Conservation (phyloP, 2,888 invertebrate genomes). For the Tridacna crocea region DNA sequence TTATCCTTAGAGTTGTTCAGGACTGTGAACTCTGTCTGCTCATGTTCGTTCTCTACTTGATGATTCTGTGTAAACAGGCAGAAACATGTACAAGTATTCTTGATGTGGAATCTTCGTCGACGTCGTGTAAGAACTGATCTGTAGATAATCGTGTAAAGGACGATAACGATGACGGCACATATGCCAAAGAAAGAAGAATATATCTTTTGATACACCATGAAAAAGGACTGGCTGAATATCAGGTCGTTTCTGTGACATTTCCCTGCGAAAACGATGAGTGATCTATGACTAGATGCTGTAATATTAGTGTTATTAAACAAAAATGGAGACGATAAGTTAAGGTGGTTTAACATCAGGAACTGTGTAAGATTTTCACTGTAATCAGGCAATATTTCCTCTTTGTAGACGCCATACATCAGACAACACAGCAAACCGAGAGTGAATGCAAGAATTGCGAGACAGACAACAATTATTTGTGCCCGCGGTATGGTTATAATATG, state of each 20-base stretch:
- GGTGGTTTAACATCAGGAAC: background rate
- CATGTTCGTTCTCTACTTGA: conserved; percentile 51
- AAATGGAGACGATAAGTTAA: conserved; percentile 9
- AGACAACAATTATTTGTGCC: conserved; percentile 65
- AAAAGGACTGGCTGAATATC: conserved; percentile 51
- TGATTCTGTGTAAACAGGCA: conserved; percentile 61
- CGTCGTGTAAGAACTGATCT: conserved; percentile 65
- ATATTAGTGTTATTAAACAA: conserved; percentile 4
- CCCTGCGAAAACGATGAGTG: conserved; percentile 28
- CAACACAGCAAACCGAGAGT: conserved; percentile 58
- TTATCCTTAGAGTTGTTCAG: conserved; percentile 59
- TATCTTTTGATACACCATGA: conserved; percentile 75
- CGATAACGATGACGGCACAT: conserved; percentile 80
- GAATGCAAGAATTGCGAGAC: conserved; percentile 57
- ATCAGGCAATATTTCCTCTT: background rate
- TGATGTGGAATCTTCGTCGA: conserved; percentile 62
- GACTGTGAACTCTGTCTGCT: conserved; percentile 68
- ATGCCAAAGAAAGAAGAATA: conserved; percentile 80
- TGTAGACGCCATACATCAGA: conserved; percentile 52
- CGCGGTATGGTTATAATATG: conserved; percentile 79
- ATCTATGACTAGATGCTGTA: background rate
- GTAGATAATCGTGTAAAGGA: conserved; percentile 81
- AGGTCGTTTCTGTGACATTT: conserved; percentile 49
- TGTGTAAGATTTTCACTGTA: conserved; percentile 1
- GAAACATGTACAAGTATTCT: conserved; percentile 64